phyloP scores from a whole-genome alignment of 2,888 invertebrate species.

The Siphlonurus alternatus region DNA sequence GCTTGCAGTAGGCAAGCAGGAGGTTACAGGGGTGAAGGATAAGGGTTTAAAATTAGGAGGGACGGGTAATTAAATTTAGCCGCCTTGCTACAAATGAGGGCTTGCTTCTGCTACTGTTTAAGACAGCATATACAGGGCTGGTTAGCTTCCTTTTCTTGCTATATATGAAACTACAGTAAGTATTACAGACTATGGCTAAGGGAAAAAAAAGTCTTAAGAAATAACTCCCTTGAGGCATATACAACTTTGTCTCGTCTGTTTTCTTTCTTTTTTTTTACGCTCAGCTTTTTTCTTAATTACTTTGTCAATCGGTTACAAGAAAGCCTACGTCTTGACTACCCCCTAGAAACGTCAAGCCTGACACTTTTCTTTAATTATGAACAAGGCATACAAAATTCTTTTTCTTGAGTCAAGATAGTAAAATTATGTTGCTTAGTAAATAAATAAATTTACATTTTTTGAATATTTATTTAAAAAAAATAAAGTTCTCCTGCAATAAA shows the following conservation, averaged over 20 bases:
- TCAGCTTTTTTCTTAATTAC: conserved; percentile 4
- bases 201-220: neutral
- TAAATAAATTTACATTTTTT: too few species aligned
- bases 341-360: neutral
- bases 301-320: conserved; percentile 4
- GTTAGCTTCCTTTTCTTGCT: too few species aligned
- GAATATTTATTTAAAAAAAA: too few species aligned
- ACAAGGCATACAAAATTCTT: neutral
- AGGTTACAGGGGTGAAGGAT: neutral
- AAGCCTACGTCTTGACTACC: neutral
- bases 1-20: neutral
- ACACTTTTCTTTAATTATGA: conserved; percentile 1
- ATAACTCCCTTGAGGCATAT: neutral
- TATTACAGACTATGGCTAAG: neutral
- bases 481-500: too few species aligned
- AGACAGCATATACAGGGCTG: neutral
- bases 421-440: neutral
- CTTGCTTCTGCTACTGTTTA: neutral
- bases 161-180: neutral
- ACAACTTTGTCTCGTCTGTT: neutral
- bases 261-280: neutral
- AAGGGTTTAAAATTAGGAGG: neutral
- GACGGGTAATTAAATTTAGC: conserved; percentile 1
- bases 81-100: conserved; percentile 24
- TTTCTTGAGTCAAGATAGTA: neutral